Evolutionary conservation across 2,888 invertebrate species (phyloP).

Genomic region (Coelopa pilipes): DNA sequence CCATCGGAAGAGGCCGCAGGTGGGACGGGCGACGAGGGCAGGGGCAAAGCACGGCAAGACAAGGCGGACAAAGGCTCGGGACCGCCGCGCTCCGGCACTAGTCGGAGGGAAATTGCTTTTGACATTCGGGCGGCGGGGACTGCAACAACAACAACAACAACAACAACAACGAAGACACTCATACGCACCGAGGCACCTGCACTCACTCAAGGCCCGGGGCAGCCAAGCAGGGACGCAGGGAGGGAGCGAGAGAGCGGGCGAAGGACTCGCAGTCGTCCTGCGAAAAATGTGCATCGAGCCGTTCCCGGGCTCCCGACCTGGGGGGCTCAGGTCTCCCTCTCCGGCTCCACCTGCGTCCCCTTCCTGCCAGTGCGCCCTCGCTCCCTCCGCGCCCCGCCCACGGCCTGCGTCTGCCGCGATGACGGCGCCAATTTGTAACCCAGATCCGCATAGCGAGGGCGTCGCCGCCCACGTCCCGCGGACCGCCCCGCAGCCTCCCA

Average conservation of each 20-base stretch:
- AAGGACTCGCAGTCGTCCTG: too few species aligned
- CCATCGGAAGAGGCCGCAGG: background rate
- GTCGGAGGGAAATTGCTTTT: constrained; percentile 25
- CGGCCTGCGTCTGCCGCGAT: background rate
- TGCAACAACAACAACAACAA: background rate
- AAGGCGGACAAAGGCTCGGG: background rate
- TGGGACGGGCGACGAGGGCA: too few species aligned
- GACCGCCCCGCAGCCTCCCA: background rate
- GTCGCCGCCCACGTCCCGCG: constrained; percentile 1
- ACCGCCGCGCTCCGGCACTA: background rate
- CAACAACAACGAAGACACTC: background rate
- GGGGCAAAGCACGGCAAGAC: background rate
- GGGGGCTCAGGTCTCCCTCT: background rate
- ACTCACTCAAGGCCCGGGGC: background rate
- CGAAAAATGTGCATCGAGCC: too few species aligned
- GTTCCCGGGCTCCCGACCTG: too few species aligned
- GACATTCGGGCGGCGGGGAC: constrained; percentile 7
- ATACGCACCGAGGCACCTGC: background rate
- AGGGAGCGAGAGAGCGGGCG: too few species aligned
- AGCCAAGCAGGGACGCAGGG: background rate
- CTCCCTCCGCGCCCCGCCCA: constrained; percentile 6
- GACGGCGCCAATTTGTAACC: constrained; percentile 30
- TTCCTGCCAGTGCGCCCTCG: background rate
- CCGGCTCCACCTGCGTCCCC: background rate
- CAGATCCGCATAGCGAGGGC: constrained; percentile 23